Evolutionary conservation across 2,888 invertebrate species (phyloP).

Genomic region (Ormyrus nitidulus): DNA sequence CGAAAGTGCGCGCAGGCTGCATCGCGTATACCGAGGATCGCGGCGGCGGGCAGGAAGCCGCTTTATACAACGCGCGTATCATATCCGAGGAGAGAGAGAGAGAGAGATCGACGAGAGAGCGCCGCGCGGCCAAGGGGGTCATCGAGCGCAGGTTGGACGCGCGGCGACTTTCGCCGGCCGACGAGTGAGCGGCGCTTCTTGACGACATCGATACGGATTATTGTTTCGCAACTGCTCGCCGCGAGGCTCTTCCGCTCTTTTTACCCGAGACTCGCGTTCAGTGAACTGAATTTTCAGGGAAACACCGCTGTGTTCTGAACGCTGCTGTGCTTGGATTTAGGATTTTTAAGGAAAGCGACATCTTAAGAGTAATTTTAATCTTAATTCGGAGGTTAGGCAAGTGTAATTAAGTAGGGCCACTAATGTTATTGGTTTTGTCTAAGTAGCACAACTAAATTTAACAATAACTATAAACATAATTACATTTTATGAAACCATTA

Average conservation of each 20-base stretch:
- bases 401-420: no score
- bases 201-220: slow-evolving; percentile 59
- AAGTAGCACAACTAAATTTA: no score
- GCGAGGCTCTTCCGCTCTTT: slow-evolving; percentile 41
- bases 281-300: no score
- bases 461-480: no score
- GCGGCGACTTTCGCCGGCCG: slow-evolving; percentile 56
- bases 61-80: not conserved
- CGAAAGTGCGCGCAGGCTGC: not conserved
- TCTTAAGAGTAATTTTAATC: no score
- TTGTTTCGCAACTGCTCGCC: slow-evolving; percentile 53
- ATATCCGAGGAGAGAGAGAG: not conserved
- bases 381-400: no score
- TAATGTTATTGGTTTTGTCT: no score
- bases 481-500: no score
- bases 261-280: not conserved
- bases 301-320: no score
- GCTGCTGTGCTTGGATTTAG: no score
- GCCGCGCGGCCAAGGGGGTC: not conserved
- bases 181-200: not conserved
- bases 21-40: not conserved
- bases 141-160: slow-evolving; percentile 2
- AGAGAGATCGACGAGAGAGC: not conserved
- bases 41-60: not conserved
- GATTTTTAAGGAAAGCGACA: no score